Evolutionary conservation across 2,797 vertebrate genomes (phyloP).

Genomic region (Danio aesculapii): DNA sequence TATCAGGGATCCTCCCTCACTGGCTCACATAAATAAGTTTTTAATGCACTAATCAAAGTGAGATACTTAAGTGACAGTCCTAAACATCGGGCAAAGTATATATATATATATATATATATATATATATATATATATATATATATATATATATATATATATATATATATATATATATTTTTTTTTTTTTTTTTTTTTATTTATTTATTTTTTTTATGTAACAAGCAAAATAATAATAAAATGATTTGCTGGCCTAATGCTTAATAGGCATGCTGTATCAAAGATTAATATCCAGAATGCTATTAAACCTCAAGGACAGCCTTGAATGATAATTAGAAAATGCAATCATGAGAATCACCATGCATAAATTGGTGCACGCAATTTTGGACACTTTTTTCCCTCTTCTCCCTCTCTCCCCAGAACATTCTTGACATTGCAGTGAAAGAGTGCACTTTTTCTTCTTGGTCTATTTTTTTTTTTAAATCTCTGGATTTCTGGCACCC

Average conservation of each 20-base stretch:
- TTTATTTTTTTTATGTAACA: slow-evolving; percentile 63
- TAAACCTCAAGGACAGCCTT: slow-evolving; percentile 84
- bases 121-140: no score
- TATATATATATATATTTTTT: no score
- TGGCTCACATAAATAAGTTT: slow-evolving; percentile 26
- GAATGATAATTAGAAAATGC: slow-evolving; percentile 86
- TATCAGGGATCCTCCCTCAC: slow-evolving; percentile 28
- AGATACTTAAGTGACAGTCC: slow-evolving; percentile 71
- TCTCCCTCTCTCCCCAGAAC: slow-evolving; percentile 47
- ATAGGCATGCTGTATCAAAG: slow-evolving; percentile 80
- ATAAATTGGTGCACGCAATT: slow-evolving; percentile 78
- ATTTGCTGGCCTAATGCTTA: slow-evolving; percentile 75
- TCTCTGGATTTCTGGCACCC: slow-evolving; percentile 48
- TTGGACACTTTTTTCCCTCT: slow-evolving; percentile 62
- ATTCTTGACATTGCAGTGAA: slow-evolving; percentile 67
- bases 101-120: no score
- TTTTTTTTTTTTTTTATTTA: neutral
- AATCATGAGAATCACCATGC: slow-evolving; percentile 81
- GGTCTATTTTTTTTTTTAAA: neutral
- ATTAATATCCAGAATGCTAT: slow-evolving; percentile 85
- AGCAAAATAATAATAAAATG: slow-evolving; percentile 72
- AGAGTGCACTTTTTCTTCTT: slow-evolving; percentile 36
- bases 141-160: no score
- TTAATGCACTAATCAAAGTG: slow-evolving; percentile 71
- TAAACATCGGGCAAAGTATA: slow-evolving; percentile 72